Evolutionary conservation across 2,113 vertebrate species (phyloP).

Genomic region (Antennarius striatus): DNA sequence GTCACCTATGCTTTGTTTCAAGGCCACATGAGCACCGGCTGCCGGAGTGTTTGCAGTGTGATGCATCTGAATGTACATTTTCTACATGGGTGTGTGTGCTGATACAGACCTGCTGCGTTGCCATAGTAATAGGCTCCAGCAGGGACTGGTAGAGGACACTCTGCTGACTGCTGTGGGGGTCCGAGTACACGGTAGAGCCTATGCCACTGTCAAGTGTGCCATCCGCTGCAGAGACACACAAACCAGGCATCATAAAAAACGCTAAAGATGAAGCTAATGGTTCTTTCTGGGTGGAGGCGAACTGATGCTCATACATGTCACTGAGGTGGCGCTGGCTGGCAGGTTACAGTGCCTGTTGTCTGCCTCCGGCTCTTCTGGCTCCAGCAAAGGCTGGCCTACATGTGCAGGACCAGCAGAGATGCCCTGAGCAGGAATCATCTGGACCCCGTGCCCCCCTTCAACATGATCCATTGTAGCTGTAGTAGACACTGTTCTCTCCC

Average conservation of each 20-base stretch:
- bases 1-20: not conserved
- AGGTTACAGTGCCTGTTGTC: conserved; percentile 82
- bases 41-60: conserved; percentile 5
- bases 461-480: conserved; percentile 74
- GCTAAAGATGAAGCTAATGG: not conserved
- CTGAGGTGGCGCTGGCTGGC: conserved; percentile 87
- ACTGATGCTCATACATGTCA: conserved; percentile 85
- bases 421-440: conserved; percentile 56
- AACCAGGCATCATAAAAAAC: conserved; percentile 25
- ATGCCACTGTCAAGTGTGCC: conserved; percentile 93
- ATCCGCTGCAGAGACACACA: conserved; percentile 82
- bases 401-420: conserved; percentile 59
- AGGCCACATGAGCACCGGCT: not conserved
- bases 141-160: conserved; percentile 89
- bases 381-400: conserved; percentile 74
- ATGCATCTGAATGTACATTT: conserved; percentile 44
- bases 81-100: conserved; percentile 63
- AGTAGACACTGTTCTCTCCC: conserved; percentile 85
- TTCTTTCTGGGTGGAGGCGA: not conserved
- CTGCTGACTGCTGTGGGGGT: conserved; percentile 93
- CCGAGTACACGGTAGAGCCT: conserved; percentile 91
- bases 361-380: conserved; percentile 85
- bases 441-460: conserved; percentile 67
- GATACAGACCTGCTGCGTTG: conserved; percentile 84
- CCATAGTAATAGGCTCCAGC: conserved; percentile 79